phyloP scores from a whole-genome alignment of 2,888 invertebrate genomes.

The Tipula confusa region DNA sequence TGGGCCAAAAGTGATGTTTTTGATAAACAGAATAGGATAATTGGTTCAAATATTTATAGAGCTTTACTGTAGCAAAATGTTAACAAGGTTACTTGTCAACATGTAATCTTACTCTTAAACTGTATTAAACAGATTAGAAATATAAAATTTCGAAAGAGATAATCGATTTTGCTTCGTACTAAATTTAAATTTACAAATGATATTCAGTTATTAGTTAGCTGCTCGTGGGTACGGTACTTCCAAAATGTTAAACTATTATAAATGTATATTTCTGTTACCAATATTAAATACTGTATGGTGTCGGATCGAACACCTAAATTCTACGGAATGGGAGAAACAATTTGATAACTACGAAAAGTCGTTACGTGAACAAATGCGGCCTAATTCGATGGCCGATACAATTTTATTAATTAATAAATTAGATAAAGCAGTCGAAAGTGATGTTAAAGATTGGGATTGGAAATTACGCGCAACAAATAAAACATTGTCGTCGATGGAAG shows the following conservation, averaged over 20 bases:
- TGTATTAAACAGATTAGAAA: too few relatives aligned
- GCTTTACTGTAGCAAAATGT: too few relatives aligned
- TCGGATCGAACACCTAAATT: neutral
- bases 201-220: neutral
- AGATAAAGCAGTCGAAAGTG: neutral
- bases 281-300: neutral
- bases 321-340: neutral
- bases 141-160: too few relatives aligned
- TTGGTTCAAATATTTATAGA: too few relatives aligned
- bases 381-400: neutral
- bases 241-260: neutral
- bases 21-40: too few relatives aligned
- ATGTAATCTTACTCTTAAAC: too few relatives aligned
- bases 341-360: neutral
- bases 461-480: neutral
- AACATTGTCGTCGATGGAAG: neutral
- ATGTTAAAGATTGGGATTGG: neutral
- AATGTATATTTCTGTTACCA: neutral
- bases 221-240: neutral
- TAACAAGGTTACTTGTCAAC: too few relatives aligned
- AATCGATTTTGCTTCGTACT: too few relatives aligned
- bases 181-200: too few relatives aligned
- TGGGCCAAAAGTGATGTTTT: too few relatives aligned
- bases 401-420: neutral
- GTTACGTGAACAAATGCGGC: neutral